Evolutionary conservation across 2,888 invertebrate species (phyloP), one percentile per base, ranked within the genome.

Genomic region (Ptychoptera contaminata): DNA sequence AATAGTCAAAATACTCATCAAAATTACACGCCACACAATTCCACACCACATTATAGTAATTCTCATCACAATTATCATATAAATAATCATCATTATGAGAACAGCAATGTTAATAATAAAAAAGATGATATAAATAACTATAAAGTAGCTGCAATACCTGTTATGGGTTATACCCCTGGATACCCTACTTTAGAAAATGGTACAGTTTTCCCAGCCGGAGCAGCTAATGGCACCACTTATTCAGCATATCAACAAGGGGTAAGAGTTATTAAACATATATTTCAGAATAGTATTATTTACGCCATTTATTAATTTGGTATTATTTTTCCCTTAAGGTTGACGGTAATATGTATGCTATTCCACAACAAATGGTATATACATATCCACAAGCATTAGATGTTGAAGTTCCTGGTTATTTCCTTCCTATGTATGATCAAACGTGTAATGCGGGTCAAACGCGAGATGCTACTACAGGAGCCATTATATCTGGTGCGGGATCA

Each of bases 221-320:
- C 58, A 50, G 59, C 59, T 46, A 23, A 23, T 23, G 23, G 23
- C 23, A 62, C 64, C 51, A 58, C 63, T 51, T 49, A 52, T 46
- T 58, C 64, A 47, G 60, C 65, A 61, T 65, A 65, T 64, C 65
- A 65, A 54, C 64, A 63, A 55, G 64, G 57, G 56, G 65, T 65
- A 48, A 54, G 58, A 49, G 35, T 23, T 29, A 35, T 23, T n/a
- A 1, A 11, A 15, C 4, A n/a, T 8, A n/a, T 8, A 10, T 15
- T n/a, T n/a, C 8, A 41, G 7, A 35, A 41, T 31, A 40, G n/a
- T n/a, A n/a, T n/a, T n/a, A n/a, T n/a, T n/a, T n/a, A n/a, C n/a
- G n/a, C n/a, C n/a, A n/a, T n/a, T n/a, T n/a, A n/a, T n/a, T 40
- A 29, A 37, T 32, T 36, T 42, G 46, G 38, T 36, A 37, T 38